A percentile compares a stretch with the other conserved stretches of the same genome.
Evolutionary conservation across 2,113 vertebrate species (phyloP).

Genomic region (Barbus barbus): DNA sequence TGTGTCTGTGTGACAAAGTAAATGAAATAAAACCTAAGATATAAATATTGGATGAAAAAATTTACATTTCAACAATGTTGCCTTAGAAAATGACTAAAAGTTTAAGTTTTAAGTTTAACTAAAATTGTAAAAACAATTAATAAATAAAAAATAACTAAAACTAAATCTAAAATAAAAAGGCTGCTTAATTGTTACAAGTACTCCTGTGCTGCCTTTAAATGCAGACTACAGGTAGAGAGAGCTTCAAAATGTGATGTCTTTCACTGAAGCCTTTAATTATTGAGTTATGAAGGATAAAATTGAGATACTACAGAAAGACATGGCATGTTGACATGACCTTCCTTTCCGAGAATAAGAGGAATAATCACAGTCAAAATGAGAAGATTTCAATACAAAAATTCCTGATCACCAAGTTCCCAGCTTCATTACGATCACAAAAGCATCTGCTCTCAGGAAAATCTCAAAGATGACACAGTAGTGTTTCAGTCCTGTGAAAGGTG

Average conservation of each 20-base stretch:
- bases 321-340: background rate
- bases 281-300: background rate
- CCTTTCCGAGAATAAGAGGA: background rate
- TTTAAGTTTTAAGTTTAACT: too few species aligned
- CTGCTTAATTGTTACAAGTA: too few species aligned
- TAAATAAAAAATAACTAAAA: too few species aligned
- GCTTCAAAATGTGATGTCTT: background rate
- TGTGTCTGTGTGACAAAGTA: too few species aligned
- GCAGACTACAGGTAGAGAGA: background rate
- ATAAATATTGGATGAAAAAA: too few species aligned
- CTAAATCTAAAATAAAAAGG: too few species aligned
- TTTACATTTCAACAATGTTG: too few species aligned
- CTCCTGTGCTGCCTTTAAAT: background rate
- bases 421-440: constrained; percentile 5
- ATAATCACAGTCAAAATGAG: background rate
- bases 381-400: background rate
- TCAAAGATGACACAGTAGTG: constrained; percentile 7
- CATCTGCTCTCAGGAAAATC: background rate
- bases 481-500: constrained; percentile 24
- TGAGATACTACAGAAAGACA: background rate
- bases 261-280: background rate
- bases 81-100: too few species aligned
- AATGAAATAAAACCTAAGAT: too few species aligned
- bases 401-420: background rate
- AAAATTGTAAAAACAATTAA: too few species aligned